Percentiles rank a stretch among this genome's conserved stretches.
Evolutionary conservation across 2,113 vertebrate genomes (phyloP).

Genomic region (Ceyx margarethae): DNA sequence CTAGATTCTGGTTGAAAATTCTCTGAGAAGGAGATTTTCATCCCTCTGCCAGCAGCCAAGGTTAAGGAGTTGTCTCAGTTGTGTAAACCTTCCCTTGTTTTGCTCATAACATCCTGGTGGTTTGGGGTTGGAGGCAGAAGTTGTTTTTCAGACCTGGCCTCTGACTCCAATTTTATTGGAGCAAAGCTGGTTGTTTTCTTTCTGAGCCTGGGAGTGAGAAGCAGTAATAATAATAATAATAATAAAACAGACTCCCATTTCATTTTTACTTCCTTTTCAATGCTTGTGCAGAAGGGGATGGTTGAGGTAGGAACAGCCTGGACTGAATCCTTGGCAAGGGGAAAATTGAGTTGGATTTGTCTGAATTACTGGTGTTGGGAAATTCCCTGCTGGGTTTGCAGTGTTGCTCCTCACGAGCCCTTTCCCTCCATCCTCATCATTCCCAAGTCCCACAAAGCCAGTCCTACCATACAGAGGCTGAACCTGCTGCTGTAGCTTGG

Average conservation of each 20-base stretch:
- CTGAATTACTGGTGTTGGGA: neutral
- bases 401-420: neutral
- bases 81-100: neutral
- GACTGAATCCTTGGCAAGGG: neutral
- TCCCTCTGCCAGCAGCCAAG: neutral
- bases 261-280: neutral
- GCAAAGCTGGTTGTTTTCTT: neutral
- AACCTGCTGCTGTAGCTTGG: neutral
- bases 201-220: neutral
- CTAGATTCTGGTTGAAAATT: slow-evolving; percentile 3
- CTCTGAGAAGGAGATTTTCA: neutral
- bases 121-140: neutral
- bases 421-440: neutral
- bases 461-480: fast-evolving
- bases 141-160: neutral
- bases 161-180: neutral
- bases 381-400: neutral
- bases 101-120: neutral
- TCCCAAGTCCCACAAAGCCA: fast-evolving
- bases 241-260: neutral
- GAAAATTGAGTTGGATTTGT: neutral
- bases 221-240: neutral
- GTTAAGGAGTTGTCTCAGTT: neutral
- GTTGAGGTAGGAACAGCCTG: neutral
- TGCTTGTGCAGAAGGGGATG: neutral